These are phyloP conservation scores for Theodoxus fluviatilis DNA, from an alignment of 2,888 invertebrate genomes.

Conservation along the genomic window DNA sequence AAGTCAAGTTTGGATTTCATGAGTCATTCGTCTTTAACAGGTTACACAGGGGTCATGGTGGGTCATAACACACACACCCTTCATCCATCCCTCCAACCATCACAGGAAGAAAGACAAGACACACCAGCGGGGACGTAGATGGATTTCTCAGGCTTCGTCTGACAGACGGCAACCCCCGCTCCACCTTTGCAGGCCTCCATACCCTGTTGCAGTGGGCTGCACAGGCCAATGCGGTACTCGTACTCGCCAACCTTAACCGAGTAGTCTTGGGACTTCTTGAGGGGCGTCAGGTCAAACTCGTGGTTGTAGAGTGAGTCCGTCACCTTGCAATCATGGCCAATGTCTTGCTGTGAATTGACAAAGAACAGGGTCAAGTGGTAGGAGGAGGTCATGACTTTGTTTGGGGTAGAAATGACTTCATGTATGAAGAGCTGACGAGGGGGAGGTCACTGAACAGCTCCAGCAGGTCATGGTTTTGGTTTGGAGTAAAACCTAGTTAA, in stretches of 20 bases:
- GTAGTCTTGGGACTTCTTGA: constrained; percentile 49
- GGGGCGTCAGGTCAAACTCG: constrained; percentile 52
- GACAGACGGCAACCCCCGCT: constrained; percentile 40
- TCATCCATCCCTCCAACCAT: not conserved
- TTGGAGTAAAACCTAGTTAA: too few relatives aligned
- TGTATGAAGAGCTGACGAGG: too few relatives aligned
- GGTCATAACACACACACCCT: not conserved
- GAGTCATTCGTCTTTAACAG: not conserved
- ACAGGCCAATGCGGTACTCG: constrained; percentile 53
- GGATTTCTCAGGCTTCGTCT: constrained; percentile 37
- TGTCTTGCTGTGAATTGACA: constrained; percentile 36
- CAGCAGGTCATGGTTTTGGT: too few relatives aligned
- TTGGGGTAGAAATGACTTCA: too few relatives aligned
- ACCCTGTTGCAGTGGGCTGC: constrained; percentile 43
- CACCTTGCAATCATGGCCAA: constrained; percentile 53
- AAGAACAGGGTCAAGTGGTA: not conserved
- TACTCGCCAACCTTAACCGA: constrained; percentile 41
- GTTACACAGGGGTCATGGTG: too few relatives aligned
- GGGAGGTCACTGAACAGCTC: too few relatives aligned
- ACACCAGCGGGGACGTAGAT: too few relatives aligned
- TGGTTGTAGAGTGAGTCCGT: constrained; percentile 52
- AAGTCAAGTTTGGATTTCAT: too few relatives aligned
- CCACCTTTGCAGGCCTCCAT: constrained; percentile 31
- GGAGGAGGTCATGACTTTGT: too few relatives aligned
- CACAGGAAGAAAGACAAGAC: too few relatives aligned